These are phyloP conservation scores for Malachius bipustulatus DNA, from an alignment of 2,888 invertebrate species.

Conservation along the genomic window DNA sequence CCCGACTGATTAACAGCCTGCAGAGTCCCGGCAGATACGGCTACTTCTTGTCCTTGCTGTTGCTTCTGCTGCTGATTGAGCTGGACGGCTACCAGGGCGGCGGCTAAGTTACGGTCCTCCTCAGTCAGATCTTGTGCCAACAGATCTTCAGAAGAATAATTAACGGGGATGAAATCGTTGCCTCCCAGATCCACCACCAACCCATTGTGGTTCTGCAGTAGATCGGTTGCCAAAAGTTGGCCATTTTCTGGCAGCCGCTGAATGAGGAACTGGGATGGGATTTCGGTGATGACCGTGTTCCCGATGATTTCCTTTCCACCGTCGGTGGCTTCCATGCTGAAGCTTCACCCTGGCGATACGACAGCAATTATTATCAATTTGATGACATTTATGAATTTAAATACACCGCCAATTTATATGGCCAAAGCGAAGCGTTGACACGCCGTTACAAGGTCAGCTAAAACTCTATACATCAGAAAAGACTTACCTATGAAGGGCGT, in stretches of 20 bases:
- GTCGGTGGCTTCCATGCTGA: slow-evolving; percentile 27
- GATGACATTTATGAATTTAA: slow-evolving; percentile 23
- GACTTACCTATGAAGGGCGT: too few relatives aligned
- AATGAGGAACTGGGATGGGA: slow-evolving; percentile 34
- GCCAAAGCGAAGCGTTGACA: slow-evolving; percentile 27
- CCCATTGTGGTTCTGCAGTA: slow-evolving; percentile 34
- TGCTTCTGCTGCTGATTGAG: slow-evolving; percentile 48
- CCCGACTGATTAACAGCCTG: slow-evolving; percentile 10
- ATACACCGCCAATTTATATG: slow-evolving; percentile 24
- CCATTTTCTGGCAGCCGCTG: slow-evolving; percentile 34
- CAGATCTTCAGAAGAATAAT: slow-evolving; percentile 35
- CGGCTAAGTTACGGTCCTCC: slow-evolving; percentile 48
- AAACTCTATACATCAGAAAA: too few relatives aligned
- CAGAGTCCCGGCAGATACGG: slow-evolving; percentile 18
- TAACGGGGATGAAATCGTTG: slow-evolving; percentile 36
- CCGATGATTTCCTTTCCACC: slow-evolving; percentile 12
- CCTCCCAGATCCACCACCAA: slow-evolving; percentile 35
- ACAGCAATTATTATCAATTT: slow-evolving; percentile 7
- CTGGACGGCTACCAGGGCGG: slow-evolving; percentile 50
- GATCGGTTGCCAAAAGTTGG: slow-evolving; percentile 33
- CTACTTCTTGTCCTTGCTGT: slow-evolving; percentile 36
- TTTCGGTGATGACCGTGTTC: slow-evolving; percentile 20
- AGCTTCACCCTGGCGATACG: slow-evolving; percentile 3
- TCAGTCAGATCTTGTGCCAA: slow-evolving; percentile 40
- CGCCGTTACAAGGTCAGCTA: slow-evolving; percentile 35